Conservation (phyloP, 37 sponge, comb jelly and placozoan species). For the Chondrosia reniformis region DNA sequence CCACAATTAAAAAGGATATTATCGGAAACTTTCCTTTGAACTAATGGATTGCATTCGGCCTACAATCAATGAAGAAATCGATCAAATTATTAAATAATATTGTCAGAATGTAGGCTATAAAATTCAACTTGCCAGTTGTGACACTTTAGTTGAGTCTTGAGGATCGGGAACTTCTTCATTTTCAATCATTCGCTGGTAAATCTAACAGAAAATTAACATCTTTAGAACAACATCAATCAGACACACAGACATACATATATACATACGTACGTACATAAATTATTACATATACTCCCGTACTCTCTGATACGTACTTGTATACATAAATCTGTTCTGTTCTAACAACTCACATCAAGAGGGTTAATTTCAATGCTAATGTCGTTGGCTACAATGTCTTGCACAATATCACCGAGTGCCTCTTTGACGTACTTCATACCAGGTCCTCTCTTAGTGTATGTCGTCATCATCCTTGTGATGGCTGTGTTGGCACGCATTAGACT, state of each 20-base stretch:
- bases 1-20: conserved; percentile 15
- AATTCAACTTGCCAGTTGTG: conserved; percentile 9
- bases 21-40: conserved; percentile 43
- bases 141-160: conserved; percentile 16
- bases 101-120: background rate
- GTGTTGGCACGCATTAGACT: conserved; percentile 90
- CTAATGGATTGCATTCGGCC: conserved; percentile 60
- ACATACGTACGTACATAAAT: background rate
- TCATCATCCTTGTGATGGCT: conserved; percentile 96
- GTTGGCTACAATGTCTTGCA: conserved; percentile 47
- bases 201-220: conserved; percentile 23
- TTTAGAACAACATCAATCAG: background rate
- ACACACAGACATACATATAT: conserved; percentile 11
- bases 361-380: conserved; percentile 70
- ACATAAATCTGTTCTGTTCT: background rate
- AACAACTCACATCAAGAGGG: conserved; percentile 66
- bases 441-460: conserved; percentile 85
- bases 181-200: conserved; percentile 74
- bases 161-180: conserved; percentile 54
- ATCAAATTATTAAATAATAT: background rate
- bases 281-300: background rate
- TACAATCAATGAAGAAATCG: conserved; percentile 4
- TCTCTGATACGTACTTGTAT: background rate
- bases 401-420: conserved; percentile 37
- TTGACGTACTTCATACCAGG: conserved; percentile 86